Evolutionary conservation across 2,888 invertebrate genomes (phyloP).

Genomic region (Lathronympha strigana): DNA sequence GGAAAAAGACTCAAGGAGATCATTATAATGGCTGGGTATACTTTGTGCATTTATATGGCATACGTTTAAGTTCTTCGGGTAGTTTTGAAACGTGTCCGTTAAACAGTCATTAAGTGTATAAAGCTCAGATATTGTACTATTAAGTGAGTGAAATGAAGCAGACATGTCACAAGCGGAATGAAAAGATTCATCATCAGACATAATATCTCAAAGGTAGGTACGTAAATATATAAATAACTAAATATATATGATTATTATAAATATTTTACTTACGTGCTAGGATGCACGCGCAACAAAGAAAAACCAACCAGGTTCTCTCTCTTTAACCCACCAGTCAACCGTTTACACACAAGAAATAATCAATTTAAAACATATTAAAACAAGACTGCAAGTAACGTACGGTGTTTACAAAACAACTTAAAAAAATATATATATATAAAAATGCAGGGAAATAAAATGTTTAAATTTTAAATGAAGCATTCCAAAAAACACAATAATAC

Average conservation of each 20-base stretch:
- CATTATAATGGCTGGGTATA: not conserved
- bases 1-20: not conserved
- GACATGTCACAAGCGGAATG: not conserved
- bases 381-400: not conserved
- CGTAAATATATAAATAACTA: not conserved
- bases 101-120: not conserved
- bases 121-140: not conserved
- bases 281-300: not conserved
- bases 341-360: not conserved
- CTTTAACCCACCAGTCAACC: not conserved
- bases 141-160: not conserved
- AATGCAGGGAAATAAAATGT: not conserved
- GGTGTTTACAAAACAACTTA: not conserved
- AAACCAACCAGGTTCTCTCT: not conserved
- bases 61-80: not conserved
- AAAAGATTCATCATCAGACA: too few species aligned
- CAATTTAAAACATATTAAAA: not conserved
- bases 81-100: not conserved
- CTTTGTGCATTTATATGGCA: not conserved
- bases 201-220: not conserved
- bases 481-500: not conserved
- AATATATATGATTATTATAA: not conserved
- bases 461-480: not conserved
- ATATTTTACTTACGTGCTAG: not conserved
- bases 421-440: not conserved